A percentile compares a stretch with the other conserved stretches of the same genome.
Evolutionary conservation across 2,113 vertebrate genomes (phyloP).

Genomic region (Mus musculus): DNA sequence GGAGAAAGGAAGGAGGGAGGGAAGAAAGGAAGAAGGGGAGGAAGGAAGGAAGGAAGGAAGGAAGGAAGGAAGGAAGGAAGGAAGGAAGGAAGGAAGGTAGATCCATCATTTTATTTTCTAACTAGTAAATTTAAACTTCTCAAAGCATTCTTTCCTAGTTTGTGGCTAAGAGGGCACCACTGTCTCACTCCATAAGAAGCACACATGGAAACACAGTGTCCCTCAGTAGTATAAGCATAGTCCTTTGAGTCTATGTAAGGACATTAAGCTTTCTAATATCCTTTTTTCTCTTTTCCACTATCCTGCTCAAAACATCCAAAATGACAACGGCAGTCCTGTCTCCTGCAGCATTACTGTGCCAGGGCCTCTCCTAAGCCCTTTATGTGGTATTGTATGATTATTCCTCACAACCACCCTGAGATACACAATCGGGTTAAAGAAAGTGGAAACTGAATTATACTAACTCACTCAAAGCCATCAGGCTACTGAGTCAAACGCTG

Average conservation of each 20-base stretch:
- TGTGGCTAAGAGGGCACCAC: neutral
- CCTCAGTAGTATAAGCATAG: neutral
- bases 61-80: too few relatives aligned
- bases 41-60: neutral
- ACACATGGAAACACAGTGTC: neutral
- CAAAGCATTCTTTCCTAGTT: neutral
- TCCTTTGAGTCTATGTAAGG: neutral
- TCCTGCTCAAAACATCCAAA: constrained; percentile 15
- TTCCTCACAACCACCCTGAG: constrained; percentile 24
- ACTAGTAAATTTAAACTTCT: neutral
- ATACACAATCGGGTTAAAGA: neutral
- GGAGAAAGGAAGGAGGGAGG: neutral
- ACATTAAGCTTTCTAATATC: constrained; percentile 11
- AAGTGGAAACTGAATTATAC: neutral
- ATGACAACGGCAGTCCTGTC: neutral
- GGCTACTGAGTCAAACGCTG: neutral
- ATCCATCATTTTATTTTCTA: constrained; percentile 20
- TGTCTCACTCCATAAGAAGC: neutral
- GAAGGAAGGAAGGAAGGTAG: neutral
- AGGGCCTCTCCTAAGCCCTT: neutral
- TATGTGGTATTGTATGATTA: neutral
- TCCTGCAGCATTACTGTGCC: neutral
- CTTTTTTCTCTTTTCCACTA: constrained; percentile 19
- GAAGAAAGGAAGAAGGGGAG: rapidly evolving
- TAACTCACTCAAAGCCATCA: constrained; percentile 3